Conservation (phyloP, 2,113 vertebrate genomes). For the Calyptommatus sinebrachiatus region DNA sequence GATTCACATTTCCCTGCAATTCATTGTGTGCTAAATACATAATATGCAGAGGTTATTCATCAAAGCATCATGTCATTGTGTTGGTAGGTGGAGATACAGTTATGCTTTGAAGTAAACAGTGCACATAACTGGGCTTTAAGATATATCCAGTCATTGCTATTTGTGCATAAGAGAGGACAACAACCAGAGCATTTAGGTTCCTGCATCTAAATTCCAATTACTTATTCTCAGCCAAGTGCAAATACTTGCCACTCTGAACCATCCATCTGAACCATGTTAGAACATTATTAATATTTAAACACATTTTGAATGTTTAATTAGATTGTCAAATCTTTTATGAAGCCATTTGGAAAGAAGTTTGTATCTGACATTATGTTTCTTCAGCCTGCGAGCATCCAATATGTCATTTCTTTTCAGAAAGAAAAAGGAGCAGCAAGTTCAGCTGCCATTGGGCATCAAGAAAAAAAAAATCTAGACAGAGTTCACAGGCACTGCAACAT, state of each 20-base stretch:
- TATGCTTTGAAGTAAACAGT: neutral
- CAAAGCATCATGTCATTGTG: neutral
- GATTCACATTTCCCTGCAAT: neutral
- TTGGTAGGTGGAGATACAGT: neutral
- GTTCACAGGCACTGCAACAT: slow-evolving; percentile 17
- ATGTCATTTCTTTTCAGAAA: slow-evolving; percentile 33
- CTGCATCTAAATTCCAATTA: neutral
- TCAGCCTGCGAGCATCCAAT: slow-evolving; percentile 40
- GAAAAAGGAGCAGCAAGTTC: neutral
- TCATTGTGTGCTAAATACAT: neutral
- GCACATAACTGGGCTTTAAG: neutral
- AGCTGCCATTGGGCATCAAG: neutral
- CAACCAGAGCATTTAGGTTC: slow-evolving; percentile 14
- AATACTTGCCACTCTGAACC: slow-evolving; percentile 43
- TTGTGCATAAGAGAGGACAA: neutral
- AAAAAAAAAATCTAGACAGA: slow-evolving; percentile 21
- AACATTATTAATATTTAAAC: slow-evolving; percentile 63
- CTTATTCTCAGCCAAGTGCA: slow-evolving; percentile 22
- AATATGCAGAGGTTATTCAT: neutral
- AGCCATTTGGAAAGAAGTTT: slow-evolving; percentile 49
- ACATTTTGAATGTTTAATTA: slow-evolving; percentile 60
- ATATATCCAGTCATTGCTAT: slow-evolving; percentile 1
- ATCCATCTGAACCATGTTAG: slow-evolving; percentile 39
- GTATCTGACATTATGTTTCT: slow-evolving; percentile 39
- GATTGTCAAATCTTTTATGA: slow-evolving; percentile 54